Percentiles rank a stretch among this genome's conserved stretches.
phyloP scores from a whole-genome alignment of 2,888 invertebrate genomes.

The Rhynchonema sp. region DNA sequence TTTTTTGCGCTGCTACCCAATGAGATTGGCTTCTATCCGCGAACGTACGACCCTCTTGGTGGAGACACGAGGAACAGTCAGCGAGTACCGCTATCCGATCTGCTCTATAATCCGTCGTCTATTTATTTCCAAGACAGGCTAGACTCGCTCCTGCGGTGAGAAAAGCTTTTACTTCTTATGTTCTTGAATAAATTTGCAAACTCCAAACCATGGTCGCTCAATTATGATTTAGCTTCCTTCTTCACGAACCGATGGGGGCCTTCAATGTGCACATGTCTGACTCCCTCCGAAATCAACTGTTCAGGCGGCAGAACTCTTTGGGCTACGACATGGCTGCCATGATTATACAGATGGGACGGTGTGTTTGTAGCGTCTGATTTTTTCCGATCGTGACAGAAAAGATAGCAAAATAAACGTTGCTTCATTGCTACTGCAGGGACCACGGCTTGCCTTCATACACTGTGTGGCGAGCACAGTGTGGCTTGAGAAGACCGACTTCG shows the following conservation, averaged over 20 bases:
- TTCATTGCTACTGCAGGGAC: too few relatives aligned
- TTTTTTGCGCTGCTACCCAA: slow-evolving; percentile 19
- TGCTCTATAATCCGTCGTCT: slow-evolving; percentile 23
- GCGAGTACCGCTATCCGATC: slow-evolving; percentile 12
- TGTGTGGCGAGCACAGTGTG: slow-evolving; percentile 6
- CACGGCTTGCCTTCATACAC: slow-evolving; percentile 25
- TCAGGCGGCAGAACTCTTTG: slow-evolving; percentile 6
- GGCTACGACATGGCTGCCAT: slow-evolving; percentile 23
- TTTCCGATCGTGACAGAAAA: too few relatives aligned
- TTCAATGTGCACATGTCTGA: slow-evolving; percentile 17
- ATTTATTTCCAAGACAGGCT: slow-evolving; percentile 20
- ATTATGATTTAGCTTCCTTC: slow-evolving; percentile 17
- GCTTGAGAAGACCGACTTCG: neutral
- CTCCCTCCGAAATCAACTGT: slow-evolving; percentile 9
- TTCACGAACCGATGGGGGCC: slow-evolving; percentile 14
- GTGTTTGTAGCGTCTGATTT: too few relatives aligned
- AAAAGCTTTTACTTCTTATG: too few relatives aligned
- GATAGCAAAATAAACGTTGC: too few relatives aligned
- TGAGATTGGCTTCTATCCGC: slow-evolving; percentile 6
- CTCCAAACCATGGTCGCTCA: too few relatives aligned
- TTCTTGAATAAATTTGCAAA: neutral
- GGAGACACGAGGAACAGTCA: neutral
- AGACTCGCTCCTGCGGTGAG: slow-evolving; percentile 7
- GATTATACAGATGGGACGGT: slow-evolving; percentile 22
- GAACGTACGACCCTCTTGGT: neutral